Evolutionary conservation across 2,888 invertebrate species (phyloP).

Genomic region (Drosophila atroscutellata): DNA sequence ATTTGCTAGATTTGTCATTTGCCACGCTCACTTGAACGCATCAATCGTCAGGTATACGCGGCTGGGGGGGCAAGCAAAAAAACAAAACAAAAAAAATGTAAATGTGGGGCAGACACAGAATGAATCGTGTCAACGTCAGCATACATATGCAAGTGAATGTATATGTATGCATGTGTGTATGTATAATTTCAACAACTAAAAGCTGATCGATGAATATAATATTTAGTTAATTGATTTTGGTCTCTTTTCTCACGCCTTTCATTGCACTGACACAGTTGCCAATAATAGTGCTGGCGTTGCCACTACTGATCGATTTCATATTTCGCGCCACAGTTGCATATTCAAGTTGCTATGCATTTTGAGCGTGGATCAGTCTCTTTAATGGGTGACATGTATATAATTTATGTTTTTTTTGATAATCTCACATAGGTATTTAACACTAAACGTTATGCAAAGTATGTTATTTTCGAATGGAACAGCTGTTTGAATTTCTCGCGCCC

Average conservation of each 20-base stretch:
- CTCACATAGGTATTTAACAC: background rate
- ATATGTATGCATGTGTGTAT: background rate
- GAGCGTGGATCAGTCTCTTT: background rate
- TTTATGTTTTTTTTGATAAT: background rate
- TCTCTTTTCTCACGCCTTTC: background rate
- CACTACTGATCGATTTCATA: background rate
- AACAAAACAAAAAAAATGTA: slow-evolving; percentile 16
- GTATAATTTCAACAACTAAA: background rate
- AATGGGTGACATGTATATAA: background rate
- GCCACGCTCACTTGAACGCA: slow-evolving; percentile 80
- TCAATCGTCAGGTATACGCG: slow-evolving; percentile 71
- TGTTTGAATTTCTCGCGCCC: background rate
- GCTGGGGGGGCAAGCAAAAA: slow-evolving; percentile 18
- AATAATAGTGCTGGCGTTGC: background rate
- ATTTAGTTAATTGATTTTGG: background rate
- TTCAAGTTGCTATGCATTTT: background rate
- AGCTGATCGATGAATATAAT: background rate
- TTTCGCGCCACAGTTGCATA: background rate
- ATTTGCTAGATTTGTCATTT: slow-evolving; percentile 76
- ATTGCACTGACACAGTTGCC: background rate
- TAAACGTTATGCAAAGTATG: background rate
- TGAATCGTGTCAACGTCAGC: slow-evolving; percentile 57
- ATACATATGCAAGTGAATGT: background rate
- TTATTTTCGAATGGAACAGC: background rate
- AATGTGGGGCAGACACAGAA: slow-evolving; percentile 52